Percentiles rank a stretch among this genome's conserved stretches.
These are phyloP conservation scores for Meteorus cinctellus DNA, from an alignment of 2,888 invertebrate species.

Conservation along the genomic window DNA sequence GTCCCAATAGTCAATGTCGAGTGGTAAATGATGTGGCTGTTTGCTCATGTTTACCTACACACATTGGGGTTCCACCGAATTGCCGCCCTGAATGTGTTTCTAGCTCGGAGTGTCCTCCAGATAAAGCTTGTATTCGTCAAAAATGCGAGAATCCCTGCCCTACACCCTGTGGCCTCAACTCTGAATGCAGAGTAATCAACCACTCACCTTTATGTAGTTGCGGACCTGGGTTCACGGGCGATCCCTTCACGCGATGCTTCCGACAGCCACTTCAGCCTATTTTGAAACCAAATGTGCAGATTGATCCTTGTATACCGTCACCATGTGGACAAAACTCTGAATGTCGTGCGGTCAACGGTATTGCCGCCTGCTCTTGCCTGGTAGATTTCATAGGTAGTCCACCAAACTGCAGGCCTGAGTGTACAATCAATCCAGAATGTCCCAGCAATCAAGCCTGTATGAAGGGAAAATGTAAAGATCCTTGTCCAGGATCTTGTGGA, in stretches of 20 bases:
- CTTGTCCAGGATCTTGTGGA: conserved; percentile 75
- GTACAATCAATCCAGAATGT: conserved; percentile 73
- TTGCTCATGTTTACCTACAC: conserved; percentile 82
- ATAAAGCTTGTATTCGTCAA: conserved; percentile 84
- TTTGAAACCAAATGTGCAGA: conserved; percentile 46
- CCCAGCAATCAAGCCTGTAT: conserved; percentile 78
- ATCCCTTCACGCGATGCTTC: conserved; percentile 69
- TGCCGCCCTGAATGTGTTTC: conserved; percentile 89
- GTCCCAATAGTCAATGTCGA: conserved; percentile 85
- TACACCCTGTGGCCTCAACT: conserved; percentile 85
- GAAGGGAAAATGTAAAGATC: conserved; percentile 82
- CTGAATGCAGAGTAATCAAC: conserved; percentile 86
- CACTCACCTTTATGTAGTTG: conserved; percentile 80
- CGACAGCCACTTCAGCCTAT: conserved; percentile 33
- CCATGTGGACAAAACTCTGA: conserved; percentile 73
- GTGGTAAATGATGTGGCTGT: conserved; percentile 84
- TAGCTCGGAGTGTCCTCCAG: conserved; percentile 85
- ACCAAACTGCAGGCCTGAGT: conserved; percentile 73
- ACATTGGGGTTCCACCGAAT: conserved; percentile 82
- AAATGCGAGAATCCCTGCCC: conserved; percentile 91
- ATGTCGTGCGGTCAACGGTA: conserved; percentile 71
- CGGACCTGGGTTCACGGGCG: conserved; percentile 70
- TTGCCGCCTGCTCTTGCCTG: conserved; percentile 74
- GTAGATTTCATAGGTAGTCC: conserved; percentile 74
- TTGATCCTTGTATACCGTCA: conserved; percentile 70